Conservation (phyloP, 2,113 vertebrate species). For the Nerophis ophidion region DNA sequence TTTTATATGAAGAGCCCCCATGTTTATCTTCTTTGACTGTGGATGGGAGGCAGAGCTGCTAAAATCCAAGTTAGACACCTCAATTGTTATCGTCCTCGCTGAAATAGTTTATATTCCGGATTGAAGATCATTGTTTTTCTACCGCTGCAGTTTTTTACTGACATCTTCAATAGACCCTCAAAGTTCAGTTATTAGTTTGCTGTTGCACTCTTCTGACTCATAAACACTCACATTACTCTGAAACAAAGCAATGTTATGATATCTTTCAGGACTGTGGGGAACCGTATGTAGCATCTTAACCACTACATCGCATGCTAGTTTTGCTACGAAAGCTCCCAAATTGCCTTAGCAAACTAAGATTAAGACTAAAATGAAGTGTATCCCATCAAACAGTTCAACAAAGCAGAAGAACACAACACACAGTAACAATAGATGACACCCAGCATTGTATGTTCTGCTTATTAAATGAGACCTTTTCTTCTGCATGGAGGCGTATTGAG, state of each 20-base stretch:
- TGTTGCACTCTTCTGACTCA: too few species aligned
- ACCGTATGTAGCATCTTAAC: too few species aligned
- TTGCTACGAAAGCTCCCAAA: too few species aligned
- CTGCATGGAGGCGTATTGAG: not conserved
- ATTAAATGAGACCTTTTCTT: not conserved
- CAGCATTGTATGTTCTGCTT: not conserved
- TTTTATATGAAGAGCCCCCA: slow-evolving; percentile 11
- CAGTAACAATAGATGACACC: not conserved
- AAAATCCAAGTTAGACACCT: slow-evolving; percentile 4
- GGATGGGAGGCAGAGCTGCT: slow-evolving; percentile 6
- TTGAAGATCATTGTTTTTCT: not conserved
- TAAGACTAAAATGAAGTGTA: not conserved
- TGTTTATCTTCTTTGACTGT: slow-evolving; percentile 45
- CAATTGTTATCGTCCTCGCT: not conserved
- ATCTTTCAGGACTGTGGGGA: not conserved
- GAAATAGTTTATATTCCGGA: not conserved
- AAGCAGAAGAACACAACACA: not conserved
- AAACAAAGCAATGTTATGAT: not conserved
- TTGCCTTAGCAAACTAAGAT: too few species aligned
- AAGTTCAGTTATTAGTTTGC: not conserved
- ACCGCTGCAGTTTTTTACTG: not conserved
- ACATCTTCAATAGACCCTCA: not conserved
- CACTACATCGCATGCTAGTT: too few species aligned
- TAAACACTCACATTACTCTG: too few species aligned
- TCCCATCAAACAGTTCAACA: not conserved